Base-by-base conservation (phyloP, 2,888 invertebrate species). In the Tetragonula carbonaria region DNA sequence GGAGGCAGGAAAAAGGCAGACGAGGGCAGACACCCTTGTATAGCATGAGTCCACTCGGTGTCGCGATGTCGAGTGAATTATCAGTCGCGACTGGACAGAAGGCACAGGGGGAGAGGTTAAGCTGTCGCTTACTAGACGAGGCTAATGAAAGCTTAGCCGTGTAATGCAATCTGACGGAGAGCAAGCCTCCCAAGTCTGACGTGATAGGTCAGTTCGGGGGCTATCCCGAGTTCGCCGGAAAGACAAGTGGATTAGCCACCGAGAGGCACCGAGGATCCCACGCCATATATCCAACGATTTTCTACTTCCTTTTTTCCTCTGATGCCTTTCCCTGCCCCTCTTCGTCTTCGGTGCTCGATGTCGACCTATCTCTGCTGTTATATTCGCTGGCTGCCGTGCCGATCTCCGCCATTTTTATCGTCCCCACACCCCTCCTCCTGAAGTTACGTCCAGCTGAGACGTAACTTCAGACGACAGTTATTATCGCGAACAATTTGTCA, bases 81-180 rank as follows among this genome's bases (percentile, higher is more conserved):
- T 90, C 90, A 89, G 90, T 88, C 84, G 85, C 87, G 80, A 85
- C 83, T 86, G 79, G 79, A 78, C 84, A 67, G 76, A 70, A 80
- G 78, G 70, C 68, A 73, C 63, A 51, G 72, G 70, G 88, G 87
- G 91, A 91, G 90, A 92, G 91, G 92, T 92, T 92, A 91, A 92
- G 92, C 92, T 91, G 89, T 88, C 92, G 92, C 90, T 90, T 92
- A 89, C 89, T 90, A 84, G 91, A 90, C 91, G 88, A 90, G 90
- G 92, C 92, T 92, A 92, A 92, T 92, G 91, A 92, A 92, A 92
- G 92, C 91, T 92, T 92, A 92, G 88, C 90, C 88, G 80, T 87
- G 91, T 92, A 92, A 92, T 92, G 89, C 92, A 91, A 91, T 92
- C 91, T 89, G 92, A 91, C 92, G 90, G 89, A 87, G 87, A 88